Conservation (phyloP, 2,797 vertebrate species). For the Enteromius viviparus region DNA sequence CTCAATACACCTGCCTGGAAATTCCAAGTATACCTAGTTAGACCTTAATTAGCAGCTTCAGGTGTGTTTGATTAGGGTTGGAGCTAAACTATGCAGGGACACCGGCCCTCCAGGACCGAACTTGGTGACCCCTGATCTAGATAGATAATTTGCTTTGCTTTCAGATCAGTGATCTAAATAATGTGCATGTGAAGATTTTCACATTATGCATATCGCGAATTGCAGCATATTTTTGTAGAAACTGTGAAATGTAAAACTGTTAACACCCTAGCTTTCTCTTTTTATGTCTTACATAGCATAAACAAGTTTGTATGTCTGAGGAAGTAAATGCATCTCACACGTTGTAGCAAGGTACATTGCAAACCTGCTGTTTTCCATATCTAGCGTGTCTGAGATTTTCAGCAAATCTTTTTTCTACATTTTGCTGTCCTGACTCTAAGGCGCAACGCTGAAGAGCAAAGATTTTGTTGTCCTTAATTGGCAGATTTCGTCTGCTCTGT, state of each 20-base stretch:
- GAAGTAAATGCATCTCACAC: not conserved
- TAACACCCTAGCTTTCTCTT: conserved; percentile 19
- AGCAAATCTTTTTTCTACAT: conserved; percentile 13
- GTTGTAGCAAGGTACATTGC: not conserved
- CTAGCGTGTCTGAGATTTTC: conserved; percentile 15
- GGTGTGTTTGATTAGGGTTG: too few species aligned
- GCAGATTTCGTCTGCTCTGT: conserved; percentile 35
- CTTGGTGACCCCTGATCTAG: too few species aligned
- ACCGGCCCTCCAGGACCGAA: too few species aligned
- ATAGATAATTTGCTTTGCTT: not conserved
- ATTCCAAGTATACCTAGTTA: too few species aligned
- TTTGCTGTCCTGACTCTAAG: conserved; percentile 26
- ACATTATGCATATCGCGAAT: not conserved
- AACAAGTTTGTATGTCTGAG: not conserved
- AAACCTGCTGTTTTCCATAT: not conserved
- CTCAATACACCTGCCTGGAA: too few species aligned
- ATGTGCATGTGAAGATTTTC: not conserved
- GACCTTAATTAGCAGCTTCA: too few species aligned
- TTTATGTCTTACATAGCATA: conserved; percentile 10
- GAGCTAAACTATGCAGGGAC: too few species aligned
- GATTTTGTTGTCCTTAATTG: conserved; percentile 44
- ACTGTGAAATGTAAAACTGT: not conserved
- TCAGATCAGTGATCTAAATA: not conserved
- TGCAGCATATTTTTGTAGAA: not conserved
- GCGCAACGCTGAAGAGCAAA: conserved; percentile 36